These are phyloP conservation scores for Mechanitis mazaeus DNA, from an alignment of 2,888 invertebrate species.

Conservation along the genomic window DNA sequence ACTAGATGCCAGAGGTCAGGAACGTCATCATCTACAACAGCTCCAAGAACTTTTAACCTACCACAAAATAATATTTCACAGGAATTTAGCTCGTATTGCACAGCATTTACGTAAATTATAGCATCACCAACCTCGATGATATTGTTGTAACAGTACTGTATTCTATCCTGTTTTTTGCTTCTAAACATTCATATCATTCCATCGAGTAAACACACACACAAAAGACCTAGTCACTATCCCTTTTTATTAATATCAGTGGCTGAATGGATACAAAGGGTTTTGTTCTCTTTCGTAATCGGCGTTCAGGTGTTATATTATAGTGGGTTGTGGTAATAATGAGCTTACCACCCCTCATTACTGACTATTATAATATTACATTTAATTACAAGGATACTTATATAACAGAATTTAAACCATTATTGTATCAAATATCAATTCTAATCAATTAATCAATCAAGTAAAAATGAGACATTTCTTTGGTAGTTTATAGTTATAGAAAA, in stretches of 20 bases:
- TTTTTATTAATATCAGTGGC: constrained; percentile 70
- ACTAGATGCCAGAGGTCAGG: constrained; percentile 66
- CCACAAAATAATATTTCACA: constrained; percentile 27
- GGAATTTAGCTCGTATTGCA: constrained; percentile 35
- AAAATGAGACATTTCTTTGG: too few species aligned
- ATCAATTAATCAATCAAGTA: too few species aligned
- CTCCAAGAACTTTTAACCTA: constrained; percentile 29
- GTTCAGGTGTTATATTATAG: constrained; percentile 72
- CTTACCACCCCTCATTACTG: constrained; percentile 34
- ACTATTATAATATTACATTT: not conserved
- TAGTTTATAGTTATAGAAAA: too few species aligned
- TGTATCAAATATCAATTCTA: too few species aligned
- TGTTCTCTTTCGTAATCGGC: constrained; percentile 61
- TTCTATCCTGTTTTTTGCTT: constrained; percentile 55
- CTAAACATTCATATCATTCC: constrained; percentile 66
- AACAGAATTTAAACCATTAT: not conserved
- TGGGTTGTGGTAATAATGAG: constrained; percentile 52
- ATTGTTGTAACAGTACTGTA: constrained; percentile 31
- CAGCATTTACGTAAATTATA: constrained; percentile 30
- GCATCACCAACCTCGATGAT: constrained; percentile 23
- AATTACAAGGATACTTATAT: not conserved
- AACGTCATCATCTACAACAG: constrained; percentile 54
- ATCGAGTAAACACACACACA: constrained; percentile 65
- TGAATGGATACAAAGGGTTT: constrained; percentile 65
- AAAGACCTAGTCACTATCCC: constrained; percentile 56